Base-by-base conservation (phyloP, 2,797 vertebrate species). In the Takifugu ocellatus region DNA sequence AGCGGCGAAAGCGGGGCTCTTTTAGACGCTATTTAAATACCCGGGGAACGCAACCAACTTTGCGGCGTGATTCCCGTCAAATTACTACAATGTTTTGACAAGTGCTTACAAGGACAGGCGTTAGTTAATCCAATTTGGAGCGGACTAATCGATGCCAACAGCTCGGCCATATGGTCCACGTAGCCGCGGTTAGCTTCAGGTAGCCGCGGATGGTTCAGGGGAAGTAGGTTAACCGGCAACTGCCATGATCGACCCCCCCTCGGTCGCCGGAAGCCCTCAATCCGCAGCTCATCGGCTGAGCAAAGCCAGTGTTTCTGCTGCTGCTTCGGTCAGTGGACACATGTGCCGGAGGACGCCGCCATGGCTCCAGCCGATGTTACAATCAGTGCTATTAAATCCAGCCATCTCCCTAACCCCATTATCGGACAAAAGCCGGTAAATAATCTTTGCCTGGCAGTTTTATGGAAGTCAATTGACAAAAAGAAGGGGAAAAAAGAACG, bases 71-170 rank as follows among this genome's bases (percentile, higher is more conserved):
- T 17, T n/a, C 11, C 43, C 17, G 26, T 16, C 27, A 26, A 25
- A 33, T 53, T 70, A 85, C 78, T 76, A 79, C 78, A 66, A 42
- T 85, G 81, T 88, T 84, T 72, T 84, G 76, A 83, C 70, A 65
- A 65, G 44, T 54, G 54, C 33, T 51, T 8, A 47, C 49, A 48
- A 59, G 56, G 65, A 74, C 79, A 87, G 85, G 72, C 72, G 74
- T 8, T 42, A 5, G 68, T 52, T 90, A 90, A 90, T 92, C 90
- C 82, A 80, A 70, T 84, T 84, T 57, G 6, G 61, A 66, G 25
- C 17, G 47, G 74, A 76, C 84, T 87, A 84, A 88, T 88, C 75
- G 70, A 88, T 66, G 70, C 69, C 86, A 80, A 87, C 64, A 72
- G 85, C 57, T 75, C 59, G 7, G 43, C 81, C 86, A 87, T 86